Base-by-base conservation (phyloP, 2,113 vertebrate species). In the Ardeotis arabs region DNA sequence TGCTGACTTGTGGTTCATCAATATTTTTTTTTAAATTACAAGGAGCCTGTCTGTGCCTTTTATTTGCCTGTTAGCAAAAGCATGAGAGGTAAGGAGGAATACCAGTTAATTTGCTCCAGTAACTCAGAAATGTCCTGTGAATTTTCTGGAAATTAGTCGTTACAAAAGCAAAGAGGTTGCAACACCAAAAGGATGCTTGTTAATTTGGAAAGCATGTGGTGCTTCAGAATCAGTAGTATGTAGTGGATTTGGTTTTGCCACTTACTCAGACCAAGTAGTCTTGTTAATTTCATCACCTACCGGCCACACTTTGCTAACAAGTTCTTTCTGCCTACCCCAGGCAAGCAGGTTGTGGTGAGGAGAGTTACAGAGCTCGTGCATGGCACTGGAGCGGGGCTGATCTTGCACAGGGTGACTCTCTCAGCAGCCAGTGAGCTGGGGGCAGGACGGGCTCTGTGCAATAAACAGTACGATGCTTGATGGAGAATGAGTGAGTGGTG, bases 281-380 rank as follows among this genome's bases (percentile, higher is more conserved):
- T 44, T 12, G 3, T 59, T 52, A 28, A 13, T 22, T 27, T 23
- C 27, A 28, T 16, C 18, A 3, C 55, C 22, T 29, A 9, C 22
- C 4, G 10, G n/a, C 37, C 3, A 3, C 8, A 24, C 28, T 49
- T 20, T 16, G 66, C 64, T n/a, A 15, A 25, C 3, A 0, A 3
- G 10, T 68, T 44, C 35, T 45, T 74, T 25, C 33, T 25, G 25
- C 50, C 41, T 39, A 1, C 20, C 6, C 24, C 47, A 44, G 70
- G 25, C 28, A 17, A 24, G 63, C n/a, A 16, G 74, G 44, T 27
- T 0, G 1, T 0, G 10, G 16, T 4, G n/a, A 7, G 47, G 14
- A 35, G n/a, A 0, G 11, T 5, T 22, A 4, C 19, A 20, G 64
- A 59, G 23, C 20, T 39, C 2, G 4, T 4, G 31, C 1, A 17